phyloP scores from a whole-genome alignment of 2,888 invertebrate genomes.

The Cheiracanthium punctorium region DNA sequence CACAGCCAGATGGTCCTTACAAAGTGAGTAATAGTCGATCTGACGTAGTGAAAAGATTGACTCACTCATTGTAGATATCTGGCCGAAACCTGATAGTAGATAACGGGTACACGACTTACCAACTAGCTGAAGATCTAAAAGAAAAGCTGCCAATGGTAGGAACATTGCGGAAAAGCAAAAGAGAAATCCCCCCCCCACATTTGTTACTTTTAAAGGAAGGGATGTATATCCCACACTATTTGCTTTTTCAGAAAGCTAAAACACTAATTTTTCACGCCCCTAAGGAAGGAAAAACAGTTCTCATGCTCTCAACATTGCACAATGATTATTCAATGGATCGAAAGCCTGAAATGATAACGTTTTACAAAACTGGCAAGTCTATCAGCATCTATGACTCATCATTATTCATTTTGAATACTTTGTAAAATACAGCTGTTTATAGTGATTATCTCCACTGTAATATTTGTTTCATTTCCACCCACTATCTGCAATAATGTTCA shows the following conservation, averaged over 20 bases:
- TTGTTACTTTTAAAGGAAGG: not conserved
- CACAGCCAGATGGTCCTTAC: constrained; percentile 43
- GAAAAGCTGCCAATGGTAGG: constrained; percentile 28
- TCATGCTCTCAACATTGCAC: no score
- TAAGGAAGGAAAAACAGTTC: constrained; percentile 12
- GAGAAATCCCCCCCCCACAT: constrained; percentile 30
- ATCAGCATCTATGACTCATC: no score
- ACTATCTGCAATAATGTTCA: no score
- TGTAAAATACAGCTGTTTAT: no score
- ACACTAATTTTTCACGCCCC: constrained; percentile 19
- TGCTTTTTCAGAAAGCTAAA: not conserved
- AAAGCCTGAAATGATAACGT: constrained; percentile 3
- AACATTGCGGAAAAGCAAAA: constrained; percentile 22
- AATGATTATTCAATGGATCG: not conserved
- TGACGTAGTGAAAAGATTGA: constrained; percentile 27
- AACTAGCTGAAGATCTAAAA: not conserved
- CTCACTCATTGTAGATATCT: constrained; percentile 14
- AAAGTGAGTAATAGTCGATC: constrained; percentile 24
- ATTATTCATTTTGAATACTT: no score
- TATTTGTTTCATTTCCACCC: no score
- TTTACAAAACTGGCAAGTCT: not conserved
- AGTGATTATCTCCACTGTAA: no score
- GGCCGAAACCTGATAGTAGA: not conserved
- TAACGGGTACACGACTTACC: not conserved
- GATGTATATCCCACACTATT: constrained; percentile 6